Base-by-base conservation (phyloP, 2,888 invertebrate genomes). In the Pegoplata infirma region DNA sequence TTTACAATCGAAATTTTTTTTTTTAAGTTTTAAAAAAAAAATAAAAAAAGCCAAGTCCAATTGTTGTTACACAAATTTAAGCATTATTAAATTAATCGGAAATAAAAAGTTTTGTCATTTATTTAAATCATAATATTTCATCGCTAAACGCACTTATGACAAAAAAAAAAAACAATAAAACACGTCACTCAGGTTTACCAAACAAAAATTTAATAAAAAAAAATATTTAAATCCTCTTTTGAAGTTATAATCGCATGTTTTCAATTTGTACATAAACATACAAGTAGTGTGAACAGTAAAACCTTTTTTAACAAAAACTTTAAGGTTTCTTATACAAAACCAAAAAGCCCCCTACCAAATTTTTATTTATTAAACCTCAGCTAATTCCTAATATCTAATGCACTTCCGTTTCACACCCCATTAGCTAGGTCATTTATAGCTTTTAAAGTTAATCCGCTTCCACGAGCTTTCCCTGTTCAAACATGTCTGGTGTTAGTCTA, bases 211-310 rank as follows among this genome's bases (percentile, higher is more conserved):
- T 12, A 8, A 8, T 36, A 36, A 36, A 36, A 36, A 12, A 25
- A 25, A 25, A 25, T n/a, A n/a, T n/a, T n/a, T 6, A 28, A 32
- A 32, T 10, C 32, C 36, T 2, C 36, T 40, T 40, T 40, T 40
- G 5, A n/a, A 36, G 19, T 63, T 16, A 36, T 36, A 63, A 63
- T 49, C 49, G 63, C 49, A 51, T 63, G 49, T 51, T 51, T 51
- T 59, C 14, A 46, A 46, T 59, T 58, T 25, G 32, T 32, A 4
- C 6, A 28, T 28, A 28, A 4, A 28, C 28, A 28, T 7, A 6
- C 8, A 23, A 23, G 23, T 23, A 23, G 23, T 23, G 23, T 1
- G 28, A 7, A 32, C 32, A n/a, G n/a, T n/a, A n/a, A n/a, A n/a
- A n/a, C n/a, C n/a, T n/a, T n/a, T n/a, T n/a, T n/a, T n/a, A n/a